These are phyloP conservation scores for Brotula barbata DNA, from an alignment of 2,797 vertebrate genomes.

Conservation along the genomic window DNA sequence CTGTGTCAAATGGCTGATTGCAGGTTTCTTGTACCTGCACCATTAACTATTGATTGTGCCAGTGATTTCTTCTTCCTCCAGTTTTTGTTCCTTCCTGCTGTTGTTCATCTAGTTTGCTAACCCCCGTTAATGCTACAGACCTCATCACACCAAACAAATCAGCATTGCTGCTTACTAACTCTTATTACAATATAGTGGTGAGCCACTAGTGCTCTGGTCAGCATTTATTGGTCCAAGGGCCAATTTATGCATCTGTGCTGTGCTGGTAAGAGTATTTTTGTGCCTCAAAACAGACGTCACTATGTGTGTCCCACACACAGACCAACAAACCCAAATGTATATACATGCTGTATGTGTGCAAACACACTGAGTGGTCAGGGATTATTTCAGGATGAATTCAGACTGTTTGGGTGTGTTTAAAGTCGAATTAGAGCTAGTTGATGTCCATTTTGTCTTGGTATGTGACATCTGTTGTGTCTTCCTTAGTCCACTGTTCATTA, in stretches of 20 bases:
- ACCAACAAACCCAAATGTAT: slow-evolving; percentile 60
- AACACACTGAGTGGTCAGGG: slow-evolving; percentile 71
- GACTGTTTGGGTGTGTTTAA: slow-evolving; percentile 72
- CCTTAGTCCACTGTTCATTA: slow-evolving; percentile 71
- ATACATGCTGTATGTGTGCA: slow-evolving; percentile 39
- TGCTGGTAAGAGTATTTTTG: slow-evolving; percentile 75
- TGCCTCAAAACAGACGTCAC: slow-evolving; percentile 77
- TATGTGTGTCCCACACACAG: slow-evolving; percentile 65
- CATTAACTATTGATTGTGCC: slow-evolving; percentile 73
- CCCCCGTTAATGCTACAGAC: slow-evolving; percentile 59
- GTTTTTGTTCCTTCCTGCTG: slow-evolving; percentile 37
- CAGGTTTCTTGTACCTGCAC: slow-evolving; percentile 62
- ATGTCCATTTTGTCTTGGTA: slow-evolving; percentile 72
- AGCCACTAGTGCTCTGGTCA: slow-evolving; percentile 64
- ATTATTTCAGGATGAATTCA: slow-evolving; percentile 75
- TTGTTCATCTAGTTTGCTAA: slow-evolving; percentile 21
- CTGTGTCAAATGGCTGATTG: slow-evolving; percentile 70
- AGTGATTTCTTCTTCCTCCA: slow-evolving; percentile 51
- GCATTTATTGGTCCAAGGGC: slow-evolving; percentile 67
- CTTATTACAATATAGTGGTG: slow-evolving; percentile 67
- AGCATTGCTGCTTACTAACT: slow-evolving; percentile 75
- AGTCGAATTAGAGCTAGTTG: slow-evolving; percentile 68
- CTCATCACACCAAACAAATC: slow-evolving; percentile 74
- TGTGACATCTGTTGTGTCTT: slow-evolving; percentile 74
- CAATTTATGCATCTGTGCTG: slow-evolving; percentile 64